Conservation (phyloP, 2,888 invertebrate genomes). For the Drosophila putrida region DNA sequence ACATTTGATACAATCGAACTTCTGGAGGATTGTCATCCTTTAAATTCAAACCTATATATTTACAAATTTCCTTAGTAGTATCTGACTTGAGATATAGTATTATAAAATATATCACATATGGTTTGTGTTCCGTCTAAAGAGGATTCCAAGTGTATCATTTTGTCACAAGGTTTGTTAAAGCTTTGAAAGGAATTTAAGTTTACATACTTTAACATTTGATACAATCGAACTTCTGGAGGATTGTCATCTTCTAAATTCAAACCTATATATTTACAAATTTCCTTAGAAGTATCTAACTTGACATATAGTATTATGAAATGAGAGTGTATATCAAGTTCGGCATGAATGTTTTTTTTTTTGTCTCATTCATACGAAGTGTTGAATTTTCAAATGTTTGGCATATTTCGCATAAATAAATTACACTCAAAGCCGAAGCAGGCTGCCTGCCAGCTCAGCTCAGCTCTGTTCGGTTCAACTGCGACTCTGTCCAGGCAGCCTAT, state of each 20-base stretch:
- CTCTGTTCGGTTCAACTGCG: slow-evolving; percentile 23
- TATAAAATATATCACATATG: slow-evolving; percentile 44
- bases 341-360: background rate
- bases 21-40: too few species aligned
- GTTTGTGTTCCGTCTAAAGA: background rate
- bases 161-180: background rate
- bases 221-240: too few species aligned
- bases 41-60: too few species aligned
- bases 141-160: slow-evolving; percentile 5
- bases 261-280: too few species aligned
- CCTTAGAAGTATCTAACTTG: too few species aligned
- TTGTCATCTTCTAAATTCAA: too few species aligned
- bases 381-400: slow-evolving; percentile 64
- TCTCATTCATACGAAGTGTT: slow-evolving; percentile 29
- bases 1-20: too few species aligned
- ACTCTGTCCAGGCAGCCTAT: slow-evolving; percentile 63
- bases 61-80: too few species aligned
- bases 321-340: slow-evolving; percentile 14
- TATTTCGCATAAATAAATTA: slow-evolving; percentile 73
- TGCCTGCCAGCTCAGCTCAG: slow-evolving; percentile 24
- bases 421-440: slow-evolving; percentile 46
- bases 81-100: background rate
- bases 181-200: background rate
- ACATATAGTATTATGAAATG: background rate
- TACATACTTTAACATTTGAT: too few species aligned